Evolutionary conservation across 2,888 invertebrate species (phyloP).

Genomic region (Epistrophella euchroma): DNA sequence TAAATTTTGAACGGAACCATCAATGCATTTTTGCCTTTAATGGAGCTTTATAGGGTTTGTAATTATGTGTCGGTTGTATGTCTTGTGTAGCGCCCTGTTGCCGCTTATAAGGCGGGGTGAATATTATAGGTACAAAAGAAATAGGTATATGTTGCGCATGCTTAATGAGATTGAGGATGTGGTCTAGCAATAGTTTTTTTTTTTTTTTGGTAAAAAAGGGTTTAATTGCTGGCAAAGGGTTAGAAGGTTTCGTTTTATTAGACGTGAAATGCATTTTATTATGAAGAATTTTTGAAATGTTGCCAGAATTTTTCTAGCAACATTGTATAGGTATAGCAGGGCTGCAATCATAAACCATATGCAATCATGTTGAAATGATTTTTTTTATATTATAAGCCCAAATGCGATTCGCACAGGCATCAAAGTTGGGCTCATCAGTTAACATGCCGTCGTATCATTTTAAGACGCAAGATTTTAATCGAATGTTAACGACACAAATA

Average conservation of each 20-base stretch:
- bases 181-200: conserved; percentile 21
- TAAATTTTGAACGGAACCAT: conserved; percentile 66
- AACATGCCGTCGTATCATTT: no score
- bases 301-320: background rate
- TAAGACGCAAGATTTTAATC: no score
- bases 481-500: no score
- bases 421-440: no score
- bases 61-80: conserved; percentile 34
- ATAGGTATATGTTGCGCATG: conserved; percentile 9
- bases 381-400: no score
- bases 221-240: conserved; percentile 53
- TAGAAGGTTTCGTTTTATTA: conserved; percentile 53
- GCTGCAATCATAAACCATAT: no score
- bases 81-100: conserved; percentile 3
- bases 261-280: conserved; percentile 13
- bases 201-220: conserved; percentile 20
- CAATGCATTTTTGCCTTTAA: conserved; percentile 42
- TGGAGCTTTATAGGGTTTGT: conserved; percentile 41
- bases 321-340: background rate
- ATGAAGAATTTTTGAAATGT: background rate
- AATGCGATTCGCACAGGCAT: no score
- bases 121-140: background rate
- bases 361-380: no score
- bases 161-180: conserved; percentile 15
- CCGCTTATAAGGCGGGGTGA: background rate